These are phyloP conservation scores for Aphelenchoides besseyi DNA, from an alignment of 1,140 invertebrate genomes.

Conservation along the genomic window DNA sequence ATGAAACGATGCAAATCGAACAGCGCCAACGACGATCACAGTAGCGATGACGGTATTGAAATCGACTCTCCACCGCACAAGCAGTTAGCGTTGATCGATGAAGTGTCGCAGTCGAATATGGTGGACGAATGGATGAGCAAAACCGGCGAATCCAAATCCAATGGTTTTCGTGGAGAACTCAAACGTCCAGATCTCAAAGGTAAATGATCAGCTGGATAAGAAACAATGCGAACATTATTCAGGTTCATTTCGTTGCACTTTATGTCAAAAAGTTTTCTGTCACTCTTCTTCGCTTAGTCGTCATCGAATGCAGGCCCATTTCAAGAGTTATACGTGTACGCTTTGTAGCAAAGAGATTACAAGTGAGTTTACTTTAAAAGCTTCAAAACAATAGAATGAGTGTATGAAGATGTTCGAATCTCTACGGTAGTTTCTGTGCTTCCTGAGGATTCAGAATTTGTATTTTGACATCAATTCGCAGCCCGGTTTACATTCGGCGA, in stretches of 20 bases:
- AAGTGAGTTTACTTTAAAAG: conserved; percentile 56
- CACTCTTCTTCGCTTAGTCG: conserved; percentile 61
- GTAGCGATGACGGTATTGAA: not conserved
- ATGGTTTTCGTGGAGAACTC: conserved; percentile 49
- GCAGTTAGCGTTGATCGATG: not conserved
- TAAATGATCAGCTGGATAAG: conserved; percentile 24
- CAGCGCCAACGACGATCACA: not conserved
- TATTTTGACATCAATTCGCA: too few relatives aligned
- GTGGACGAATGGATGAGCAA: conserved; percentile 1
- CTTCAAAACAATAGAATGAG: too few relatives aligned
- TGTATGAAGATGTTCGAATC: too few relatives aligned
- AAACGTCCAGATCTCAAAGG: conserved; percentile 61
- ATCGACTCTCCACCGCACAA: not conserved
- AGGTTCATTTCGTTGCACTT: conserved; percentile 61
- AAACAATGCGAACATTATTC: conserved; percentile 10
- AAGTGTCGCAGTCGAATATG: not conserved
- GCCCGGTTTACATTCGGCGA: too few relatives aligned
- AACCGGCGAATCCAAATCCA: conserved; percentile 1
- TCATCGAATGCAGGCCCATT: conserved; percentile 62
- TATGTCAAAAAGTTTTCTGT: conserved; percentile 60
- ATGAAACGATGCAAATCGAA: not conserved
- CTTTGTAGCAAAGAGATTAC: conserved; percentile 61
- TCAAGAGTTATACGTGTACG: conserved; percentile 62
- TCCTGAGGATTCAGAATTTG: too few relatives aligned
- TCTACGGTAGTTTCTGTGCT: too few relatives aligned